Evolutionary conservation across 1,140 invertebrate species (phyloP), one percentile per base, ranked within the genome.

Genomic region (Drosophila parvula): DNA sequence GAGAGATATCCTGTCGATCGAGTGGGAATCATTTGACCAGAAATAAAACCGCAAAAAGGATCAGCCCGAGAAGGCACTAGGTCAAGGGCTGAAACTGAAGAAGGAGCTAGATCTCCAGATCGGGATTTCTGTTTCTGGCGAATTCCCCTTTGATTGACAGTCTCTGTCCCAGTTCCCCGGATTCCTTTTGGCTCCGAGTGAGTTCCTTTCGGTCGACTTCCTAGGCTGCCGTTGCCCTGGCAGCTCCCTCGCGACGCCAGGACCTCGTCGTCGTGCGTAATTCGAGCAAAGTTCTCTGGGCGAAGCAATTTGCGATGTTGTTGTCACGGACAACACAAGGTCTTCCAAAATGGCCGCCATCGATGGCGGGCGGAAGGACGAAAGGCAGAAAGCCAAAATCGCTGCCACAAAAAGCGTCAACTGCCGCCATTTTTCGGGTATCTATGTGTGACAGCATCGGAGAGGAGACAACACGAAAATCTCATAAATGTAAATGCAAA

Each of bases 1-100:
- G 48, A 11, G 11, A 18, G 34, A 51, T 77, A 78, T 81, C 74
- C 82, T 81, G 63, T 70, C 57, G 80, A 88, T 88, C 79, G 68
- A 86, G 73, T 74, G 77, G 53, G 32, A 89, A 80, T 88, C 84
- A 89, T 88, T 78, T 88, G 85, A 84, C 84, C 85, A 88, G 84
- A 84, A 84, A 88, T 84, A 89, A 88, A 88, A 88, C 84, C 84
- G 78, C 84, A 88, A 89, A 77, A 81, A 74, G 78, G 67, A 65
- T 67, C 56, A 34, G 68, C 47, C 63, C 47, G 47, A 63, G 48
- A 88, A 89, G 84, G 80, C 83, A 88, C 57, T 89, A 86, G 83
- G 83, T 86, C 83, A 84, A 70, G 57, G 38, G 67, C 67, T 70
- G 67, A 41, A 43, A 30, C 30, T n/a, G 38, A 60, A 22, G 38